Percentiles rank a stretch among this genome's conserved stretches.
Evolutionary conservation across 2,113 vertebrate species (phyloP).

Genomic region (Anoura caudifer): DNA sequence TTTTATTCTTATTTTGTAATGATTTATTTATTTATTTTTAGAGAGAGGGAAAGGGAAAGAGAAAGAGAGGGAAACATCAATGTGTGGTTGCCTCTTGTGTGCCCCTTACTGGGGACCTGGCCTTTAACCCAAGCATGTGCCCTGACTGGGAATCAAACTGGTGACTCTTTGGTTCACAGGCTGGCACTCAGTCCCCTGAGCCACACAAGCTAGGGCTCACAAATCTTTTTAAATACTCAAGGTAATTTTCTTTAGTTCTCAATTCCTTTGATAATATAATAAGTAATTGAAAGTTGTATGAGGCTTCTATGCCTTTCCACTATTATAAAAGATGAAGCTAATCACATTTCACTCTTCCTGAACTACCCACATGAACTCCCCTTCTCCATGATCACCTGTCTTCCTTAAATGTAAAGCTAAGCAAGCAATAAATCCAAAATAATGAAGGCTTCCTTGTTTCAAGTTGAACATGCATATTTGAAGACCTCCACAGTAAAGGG

Average conservation of each 20-base stretch:
- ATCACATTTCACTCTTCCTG: not conserved
- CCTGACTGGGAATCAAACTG: too few species aligned
- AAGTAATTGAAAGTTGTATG: not conserved
- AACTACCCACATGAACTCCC: not conserved
- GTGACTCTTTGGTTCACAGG: too few species aligned
- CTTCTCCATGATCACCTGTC: not conserved
- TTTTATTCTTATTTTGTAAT: not conserved
- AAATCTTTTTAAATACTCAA: not conserved
- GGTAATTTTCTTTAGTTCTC: not conserved
- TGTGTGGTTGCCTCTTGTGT: too few species aligned
- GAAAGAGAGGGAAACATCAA: too few species aligned
- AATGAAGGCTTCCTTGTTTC: not conserved
- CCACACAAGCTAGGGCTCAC: not conserved
- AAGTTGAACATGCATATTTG: not conserved
- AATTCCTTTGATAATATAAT: not conserved
- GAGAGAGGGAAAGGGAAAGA: too few species aligned
- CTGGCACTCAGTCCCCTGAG: too few species aligned
- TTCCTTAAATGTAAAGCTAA: not conserved
- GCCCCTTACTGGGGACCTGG: too few species aligned
- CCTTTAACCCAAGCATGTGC: too few species aligned
- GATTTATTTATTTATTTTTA: too few species aligned
- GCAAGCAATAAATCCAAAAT: not conserved
- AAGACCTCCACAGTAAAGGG: not conserved
- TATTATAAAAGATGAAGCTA: not conserved
- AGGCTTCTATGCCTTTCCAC: not conserved